Evolutionary conservation across 1,140 invertebrate genomes (phyloP).

Genomic region (Tribolium madens): DNA sequence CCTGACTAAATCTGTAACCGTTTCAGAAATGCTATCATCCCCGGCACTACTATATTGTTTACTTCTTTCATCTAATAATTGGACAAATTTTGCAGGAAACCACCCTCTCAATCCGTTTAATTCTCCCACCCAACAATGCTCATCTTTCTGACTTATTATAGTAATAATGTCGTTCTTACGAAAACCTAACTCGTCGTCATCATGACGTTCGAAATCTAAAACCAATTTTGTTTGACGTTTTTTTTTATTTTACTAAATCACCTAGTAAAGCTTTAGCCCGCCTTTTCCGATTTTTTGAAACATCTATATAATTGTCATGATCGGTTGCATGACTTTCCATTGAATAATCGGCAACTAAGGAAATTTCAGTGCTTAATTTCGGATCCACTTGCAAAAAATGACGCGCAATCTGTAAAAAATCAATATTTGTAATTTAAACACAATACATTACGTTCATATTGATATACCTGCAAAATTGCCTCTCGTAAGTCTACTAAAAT

Average conservation of each 20-base stretch:
- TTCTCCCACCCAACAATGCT: slow-evolving; percentile 99
- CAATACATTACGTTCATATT: slow-evolving; percentile 28
- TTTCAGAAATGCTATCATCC: slow-evolving; percentile 96
- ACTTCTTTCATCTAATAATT: slow-evolving; percentile 96
- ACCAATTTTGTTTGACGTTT: slow-evolving; percentile 51
- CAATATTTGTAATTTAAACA: neutral
- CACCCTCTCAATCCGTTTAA: slow-evolving; percentile 97
- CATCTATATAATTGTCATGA: slow-evolving; percentile 94
- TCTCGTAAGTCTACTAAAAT: slow-evolving; percentile 96
- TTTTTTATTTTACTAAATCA: slow-evolving; percentile 59
- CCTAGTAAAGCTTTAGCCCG: slow-evolving; percentile 93
- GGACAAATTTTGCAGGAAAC: slow-evolving; percentile 99
- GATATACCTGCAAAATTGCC: slow-evolving; percentile 81
- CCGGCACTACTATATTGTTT: slow-evolving; percentile 96
- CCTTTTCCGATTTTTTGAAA: slow-evolving; percentile 86
- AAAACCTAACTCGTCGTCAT: slow-evolving; percentile 98
- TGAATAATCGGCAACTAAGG: slow-evolving; percentile 91
- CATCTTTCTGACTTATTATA: slow-evolving; percentile 97
- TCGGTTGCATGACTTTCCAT: slow-evolving; percentile 96
- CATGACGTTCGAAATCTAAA: slow-evolving; percentile 96
- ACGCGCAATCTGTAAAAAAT: slow-evolving; percentile 80
- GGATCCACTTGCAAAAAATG: slow-evolving; percentile 90
- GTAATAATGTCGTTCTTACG: slow-evolving; percentile 98
- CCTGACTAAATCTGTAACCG: slow-evolving; percentile 95
- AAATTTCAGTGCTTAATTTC: slow-evolving; percentile 78